A percentile compares a stretch with the other conserved stretches of the same genome.
phyloP scores from a whole-genome alignment of 1,140 invertebrate genomes.

The Agrilus planipennis region DNA sequence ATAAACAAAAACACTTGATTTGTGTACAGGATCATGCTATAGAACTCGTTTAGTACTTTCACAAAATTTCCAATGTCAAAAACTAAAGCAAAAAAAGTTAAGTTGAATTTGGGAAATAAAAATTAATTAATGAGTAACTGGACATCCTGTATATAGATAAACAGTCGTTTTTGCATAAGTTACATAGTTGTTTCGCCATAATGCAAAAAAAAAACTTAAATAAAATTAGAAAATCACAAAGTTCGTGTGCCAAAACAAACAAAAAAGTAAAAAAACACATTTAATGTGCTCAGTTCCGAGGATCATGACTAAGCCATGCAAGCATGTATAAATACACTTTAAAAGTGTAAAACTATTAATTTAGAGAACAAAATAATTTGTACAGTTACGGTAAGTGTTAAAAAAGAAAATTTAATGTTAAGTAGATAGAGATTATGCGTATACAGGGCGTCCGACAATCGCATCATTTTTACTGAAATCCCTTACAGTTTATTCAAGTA shows the following conservation, averaged over 20 bases:
- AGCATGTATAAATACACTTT: slow-evolving; percentile 22
- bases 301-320: slow-evolving; percentile 27
- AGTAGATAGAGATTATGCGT: too few relatives aligned
- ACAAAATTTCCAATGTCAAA: too few relatives aligned
- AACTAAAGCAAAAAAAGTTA: too few relatives aligned
- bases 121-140: neutral
- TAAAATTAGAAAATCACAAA: neutral
- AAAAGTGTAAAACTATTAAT: slow-evolving; percentile 26
- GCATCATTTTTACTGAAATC: too few relatives aligned
- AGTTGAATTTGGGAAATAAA: too few relatives aligned
- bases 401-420: slow-evolving; percentile 11
- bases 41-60: too few relatives aligned
- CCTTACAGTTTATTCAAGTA: slow-evolving; percentile 3
- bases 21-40: too few relatives aligned
- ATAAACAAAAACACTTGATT: too few relatives aligned
- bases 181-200: too few relatives aligned
- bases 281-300: slow-evolving; percentile 25
- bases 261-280: slow-evolving; percentile 15
- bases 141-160: neutral
- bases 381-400: slow-evolving; percentile 27
- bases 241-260: neutral
- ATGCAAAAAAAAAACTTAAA: neutral
- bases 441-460: too few relatives aligned
- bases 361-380: slow-evolving; percentile 24
- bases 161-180: too few relatives aligned